Base-by-base conservation (phyloP, 2,797 vertebrate species). In the Melanotaenia boesemani region DNA sequence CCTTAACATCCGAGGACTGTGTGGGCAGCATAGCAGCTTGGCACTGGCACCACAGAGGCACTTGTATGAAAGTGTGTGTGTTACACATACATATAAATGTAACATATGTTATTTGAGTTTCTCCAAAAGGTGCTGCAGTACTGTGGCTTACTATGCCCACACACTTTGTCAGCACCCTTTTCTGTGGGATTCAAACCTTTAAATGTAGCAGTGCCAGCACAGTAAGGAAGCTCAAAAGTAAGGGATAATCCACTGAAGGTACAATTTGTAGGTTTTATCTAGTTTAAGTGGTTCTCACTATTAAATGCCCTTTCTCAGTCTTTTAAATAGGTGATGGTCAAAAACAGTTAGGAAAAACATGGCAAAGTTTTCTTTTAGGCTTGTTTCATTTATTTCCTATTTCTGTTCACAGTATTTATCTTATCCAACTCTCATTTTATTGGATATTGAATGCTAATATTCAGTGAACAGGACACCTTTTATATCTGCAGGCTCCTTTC, bases 1-100 rank as follows among this genome's bases (percentile, higher is more conserved):
- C 76, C 81, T 91, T 86, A 84, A 76, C 74, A 77, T 89, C 70
- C 65, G 80, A 89, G 67, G 64, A 41, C 74, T 80, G 83, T n/a
- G 85, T 92, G 82, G 87, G 87, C 9, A 56, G 64, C 24, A 74
- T 76, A 63, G 80, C 84, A 80, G 77, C 82, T 79, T 70, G 74
- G 67, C 72, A 66, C 87, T 75, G 84, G 74, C 79, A 79, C 69
- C 61, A 67, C 65, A 68, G 75, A 84, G 62, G 77, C 79, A 76
- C 76, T 65, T 73, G 48, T 50, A 54, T 81, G 50, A 37, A 78
- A 83, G 59, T 74, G 68, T 79, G 77, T 18, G n/a, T 81, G 82
- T 76, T 77, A 64, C 72, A 74, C 80, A 87, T 84, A 83, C 63
- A 85, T 80, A 77, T 36, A 44, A 86, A 65, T 55, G 61, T 1